These are phyloP conservation scores for Meleagris gallopavo DNA, from an alignment of 2,113 vertebrate species.

Conservation along the genomic window DNA sequence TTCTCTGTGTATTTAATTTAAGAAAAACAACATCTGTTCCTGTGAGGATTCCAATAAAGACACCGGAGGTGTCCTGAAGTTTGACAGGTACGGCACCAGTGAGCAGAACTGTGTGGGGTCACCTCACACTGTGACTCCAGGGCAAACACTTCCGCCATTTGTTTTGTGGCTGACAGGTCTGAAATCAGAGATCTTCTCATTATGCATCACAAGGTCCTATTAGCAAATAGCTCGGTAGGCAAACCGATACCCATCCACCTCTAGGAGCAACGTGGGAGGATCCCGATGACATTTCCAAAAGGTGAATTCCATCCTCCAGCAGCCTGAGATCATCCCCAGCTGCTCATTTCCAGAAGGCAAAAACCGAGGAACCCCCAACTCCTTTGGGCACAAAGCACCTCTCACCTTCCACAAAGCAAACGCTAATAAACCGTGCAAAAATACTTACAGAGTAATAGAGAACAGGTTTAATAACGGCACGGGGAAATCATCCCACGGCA, in stretches of 20 bases:
- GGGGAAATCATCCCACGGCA: not conserved
- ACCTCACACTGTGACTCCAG: constrained; percentile 20
- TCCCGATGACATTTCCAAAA: constrained; percentile 24
- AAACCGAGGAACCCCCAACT: constrained; percentile 17
- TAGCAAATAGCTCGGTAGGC: constrained; percentile 11
- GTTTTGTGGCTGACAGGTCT: constrained; percentile 1
- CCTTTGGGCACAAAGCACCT: not conserved
- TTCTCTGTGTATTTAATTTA: not conserved
- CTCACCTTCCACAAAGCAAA: not conserved
- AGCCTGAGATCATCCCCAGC: constrained; percentile 14
- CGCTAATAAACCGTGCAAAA: not conserved
- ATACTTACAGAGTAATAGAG: not conserved
- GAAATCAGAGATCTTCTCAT: constrained; percentile 26
- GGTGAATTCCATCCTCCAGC: constrained; percentile 4
- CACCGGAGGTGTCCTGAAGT: not conserved
- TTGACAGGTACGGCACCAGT: not conserved
- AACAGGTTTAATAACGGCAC: not conserved
- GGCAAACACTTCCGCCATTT: not conserved
- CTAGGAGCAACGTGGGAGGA: not conserved
- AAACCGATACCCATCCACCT: constrained; percentile 11
- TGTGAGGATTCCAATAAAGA: not conserved
- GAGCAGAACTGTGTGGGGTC: not conserved
- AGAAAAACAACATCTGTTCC: not conserved
- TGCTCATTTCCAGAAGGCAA: not conserved
- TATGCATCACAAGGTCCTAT: constrained; percentile 16